Conservation (phyloP, 2,888 invertebrate species). For the Tortricodes alternella region DNA sequence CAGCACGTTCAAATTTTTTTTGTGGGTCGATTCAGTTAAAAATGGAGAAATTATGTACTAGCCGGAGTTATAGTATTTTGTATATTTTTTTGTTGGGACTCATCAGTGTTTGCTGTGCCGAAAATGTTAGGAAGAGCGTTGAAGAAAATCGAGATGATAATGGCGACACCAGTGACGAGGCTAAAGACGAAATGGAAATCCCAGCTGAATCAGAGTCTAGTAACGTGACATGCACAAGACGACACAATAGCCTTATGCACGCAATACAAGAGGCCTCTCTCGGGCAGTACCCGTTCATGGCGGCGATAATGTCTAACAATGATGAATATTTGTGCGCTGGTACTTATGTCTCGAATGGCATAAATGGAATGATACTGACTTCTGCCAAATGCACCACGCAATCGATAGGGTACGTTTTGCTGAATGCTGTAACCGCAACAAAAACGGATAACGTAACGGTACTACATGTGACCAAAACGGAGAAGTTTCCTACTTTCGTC, state of each 20-base stretch:
- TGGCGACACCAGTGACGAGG: constrained; percentile 59
- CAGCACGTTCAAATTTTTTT: constrained; percentile 47
- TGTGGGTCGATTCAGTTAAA: constrained; percentile 43
- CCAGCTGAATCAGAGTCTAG: constrained; percentile 50
- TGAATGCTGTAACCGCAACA: constrained; percentile 62
- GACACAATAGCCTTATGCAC: constrained; percentile 62
- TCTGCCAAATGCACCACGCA: constrained; percentile 57
- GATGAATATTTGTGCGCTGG: constrained; percentile 70
- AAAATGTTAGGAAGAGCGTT: constrained; percentile 66
- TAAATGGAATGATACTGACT: constrained; percentile 67
- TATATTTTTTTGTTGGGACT: constrained; percentile 45
- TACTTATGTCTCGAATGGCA: constrained; percentile 60
- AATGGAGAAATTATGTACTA: constrained; percentile 26
- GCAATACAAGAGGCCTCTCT: constrained; percentile 55
- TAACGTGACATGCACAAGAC: constrained; percentile 58
- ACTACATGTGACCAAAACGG: constrained; percentile 58
- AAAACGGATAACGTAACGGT: constrained; percentile 52
- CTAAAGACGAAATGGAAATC: constrained; percentile 63
- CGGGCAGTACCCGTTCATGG: constrained; percentile 70
- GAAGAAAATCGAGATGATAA: constrained; percentile 64
- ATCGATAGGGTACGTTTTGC: constrained; percentile 56
- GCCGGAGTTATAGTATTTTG: neutral
- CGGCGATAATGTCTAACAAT: constrained; percentile 65
- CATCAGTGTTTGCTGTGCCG: constrained; percentile 45
- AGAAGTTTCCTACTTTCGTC: constrained; percentile 63